Evolutionary conservation across 2,888 invertebrate genomes (phyloP), one percentile per base, ranked within the genome.

Genomic region (Clunio marinus): DNA sequence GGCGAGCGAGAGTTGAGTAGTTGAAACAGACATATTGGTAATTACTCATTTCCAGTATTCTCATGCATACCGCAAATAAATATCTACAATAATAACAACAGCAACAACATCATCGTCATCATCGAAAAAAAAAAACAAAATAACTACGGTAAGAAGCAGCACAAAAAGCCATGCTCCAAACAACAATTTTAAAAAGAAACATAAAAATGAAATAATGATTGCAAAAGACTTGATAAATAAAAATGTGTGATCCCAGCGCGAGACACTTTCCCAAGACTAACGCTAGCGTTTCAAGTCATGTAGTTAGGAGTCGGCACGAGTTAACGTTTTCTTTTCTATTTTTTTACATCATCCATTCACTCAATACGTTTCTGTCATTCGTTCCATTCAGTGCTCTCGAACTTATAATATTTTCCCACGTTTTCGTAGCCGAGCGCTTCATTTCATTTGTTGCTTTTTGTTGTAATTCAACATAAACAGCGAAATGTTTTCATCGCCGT

Each of bases 141-240:
- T 7, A n/a, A n/a, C n/a, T n/a, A n/a, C n/a, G n/a, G n/a, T n/a
- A n/a, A n/a, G n/a, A n/a, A n/a, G n/a, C n/a, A n/a, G n/a, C 51
- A 51, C 20, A 17, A 51, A 13, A 32, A 51, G 22, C 51, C 51
- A 51, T 51, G 51, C 41, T 41, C 41, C 41, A 41, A 41, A 41
- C 51, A 51, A 51, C 51, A 24, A 32, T 10, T 17, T 32, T 58
- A 15, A 13, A 41, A 37, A 41, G 24, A 62, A 60, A 37, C 37
- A 63, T 27, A 66, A 68, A 58, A 58, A 68, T 25, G 60, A 60
- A 60, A 60, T 60, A 60, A 60, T 60, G 58, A 68, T 68, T 68
- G 68, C 68, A 68, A 68, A 68, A 68, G 68, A 58, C 68, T 58
- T 68, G 68, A 68, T 68, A 68, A 68, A 28, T 55, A 55, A 68